Evolutionary conservation across 2,888 invertebrate species (phyloP).

Genomic region (Drosophila meridiana): DNA sequence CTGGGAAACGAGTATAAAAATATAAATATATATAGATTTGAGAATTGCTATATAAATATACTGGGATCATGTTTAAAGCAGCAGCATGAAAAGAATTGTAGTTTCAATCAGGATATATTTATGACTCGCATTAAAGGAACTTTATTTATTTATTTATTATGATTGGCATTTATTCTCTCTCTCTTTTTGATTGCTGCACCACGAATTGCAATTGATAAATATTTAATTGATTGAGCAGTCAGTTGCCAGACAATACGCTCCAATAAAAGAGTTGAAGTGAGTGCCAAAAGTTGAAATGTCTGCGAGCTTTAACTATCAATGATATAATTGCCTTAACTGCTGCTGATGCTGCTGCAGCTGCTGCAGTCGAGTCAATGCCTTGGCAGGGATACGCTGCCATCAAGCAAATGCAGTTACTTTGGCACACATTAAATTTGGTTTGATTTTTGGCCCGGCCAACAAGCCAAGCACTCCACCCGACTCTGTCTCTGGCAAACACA

Average conservation of each 20-base stretch:
- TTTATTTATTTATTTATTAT: conserved; percentile 1
- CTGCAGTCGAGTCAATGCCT: conserved; percentile 20
- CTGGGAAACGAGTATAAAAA: no score
- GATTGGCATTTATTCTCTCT: not conserved
- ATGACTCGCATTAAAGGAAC: not conserved
- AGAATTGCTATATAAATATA: no score
- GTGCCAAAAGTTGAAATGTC: conserved; percentile 17
- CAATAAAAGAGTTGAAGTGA: conserved; percentile 10
- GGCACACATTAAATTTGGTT: conserved; percentile 61
- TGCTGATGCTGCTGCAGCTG: conserved; percentile 6
- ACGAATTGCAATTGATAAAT: conserved; percentile 7
- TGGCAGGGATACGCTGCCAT: conserved; percentile 26
- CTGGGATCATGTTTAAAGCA: no score
- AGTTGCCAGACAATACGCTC: not conserved
- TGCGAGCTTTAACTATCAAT: conserved; percentile 37
- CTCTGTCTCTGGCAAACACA: conserved; percentile 5
- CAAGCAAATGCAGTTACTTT: conserved; percentile 61
- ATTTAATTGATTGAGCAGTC: conserved; percentile 9
- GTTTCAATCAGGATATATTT: not conserved
- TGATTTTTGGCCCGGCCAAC: conserved; percentile 50
- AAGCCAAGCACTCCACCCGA: conserved; percentile 3
- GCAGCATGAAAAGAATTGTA: not conserved
- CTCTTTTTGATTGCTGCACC: not conserved
- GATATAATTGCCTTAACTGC: conserved; percentile 51
- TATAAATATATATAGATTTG: no score